Evolutionary conservation across 2,888 invertebrate genomes (phyloP).

Genomic region (Pseudococcus longispinus): DNA sequence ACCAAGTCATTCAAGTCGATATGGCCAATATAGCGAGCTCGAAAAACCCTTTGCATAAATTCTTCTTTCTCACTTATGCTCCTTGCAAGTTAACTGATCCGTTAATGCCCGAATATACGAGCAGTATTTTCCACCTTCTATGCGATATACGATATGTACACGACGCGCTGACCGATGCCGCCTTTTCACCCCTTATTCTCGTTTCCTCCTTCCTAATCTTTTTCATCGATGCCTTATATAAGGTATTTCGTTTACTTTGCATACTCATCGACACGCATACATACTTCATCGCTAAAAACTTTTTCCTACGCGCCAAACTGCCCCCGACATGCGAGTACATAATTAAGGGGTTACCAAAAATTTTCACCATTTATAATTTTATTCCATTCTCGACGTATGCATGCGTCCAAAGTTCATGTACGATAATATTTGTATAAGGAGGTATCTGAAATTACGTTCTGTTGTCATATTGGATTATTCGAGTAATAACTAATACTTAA

Average conservation of each 20-base stretch:
- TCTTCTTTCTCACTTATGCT: constrained; percentile 57
- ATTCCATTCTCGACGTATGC: neutral
- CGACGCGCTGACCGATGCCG: neutral
- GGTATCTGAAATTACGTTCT: too few species aligned
- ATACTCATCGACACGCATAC: constrained; percentile 52
- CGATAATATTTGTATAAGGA: too few species aligned
- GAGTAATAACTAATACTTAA: too few species aligned
- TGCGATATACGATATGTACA: neutral
- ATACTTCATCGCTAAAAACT: constrained; percentile 41
- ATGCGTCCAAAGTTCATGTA: too few species aligned
- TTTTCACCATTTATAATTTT: neutral
- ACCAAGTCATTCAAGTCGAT: constrained; percentile 56
- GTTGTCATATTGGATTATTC: too few species aligned
- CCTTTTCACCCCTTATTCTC: constrained; percentile 1
- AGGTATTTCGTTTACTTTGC: constrained; percentile 55
- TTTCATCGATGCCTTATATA: constrained; percentile 39
- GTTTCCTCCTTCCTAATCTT: constrained; percentile 27
- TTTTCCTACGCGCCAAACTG: constrained; percentile 41
- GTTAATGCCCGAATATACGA: constrained; percentile 49
- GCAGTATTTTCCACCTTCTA: constrained; percentile 35
- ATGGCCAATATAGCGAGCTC: constrained; percentile 48
- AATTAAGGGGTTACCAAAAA: constrained; percentile 35
- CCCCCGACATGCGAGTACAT: constrained; percentile 25
- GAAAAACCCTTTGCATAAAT: constrained; percentile 52
- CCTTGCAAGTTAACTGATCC: constrained; percentile 54